Conservation (phyloP, 1,140 invertebrate genomes). For the Trichonephila inaurata region DNA sequence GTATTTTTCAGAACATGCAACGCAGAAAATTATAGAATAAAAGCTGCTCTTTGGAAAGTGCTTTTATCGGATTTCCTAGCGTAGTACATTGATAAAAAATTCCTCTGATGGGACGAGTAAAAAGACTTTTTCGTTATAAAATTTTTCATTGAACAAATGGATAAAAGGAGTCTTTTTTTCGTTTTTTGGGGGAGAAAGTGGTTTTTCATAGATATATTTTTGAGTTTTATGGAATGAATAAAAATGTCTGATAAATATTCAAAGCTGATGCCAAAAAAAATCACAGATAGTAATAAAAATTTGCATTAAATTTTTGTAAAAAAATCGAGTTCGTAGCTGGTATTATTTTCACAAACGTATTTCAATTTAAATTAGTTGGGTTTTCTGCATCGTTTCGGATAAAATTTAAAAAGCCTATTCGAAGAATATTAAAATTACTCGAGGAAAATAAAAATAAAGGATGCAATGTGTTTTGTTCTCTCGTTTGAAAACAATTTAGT, state of each 20-base stretch:
- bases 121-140: slow-evolving; percentile 4
- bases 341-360: neutral
- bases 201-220: neutral
- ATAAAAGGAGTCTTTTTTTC: neutral
- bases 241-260: neutral
- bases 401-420: too few relatives aligned
- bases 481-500: too few relatives aligned
- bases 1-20: slow-evolving; percentile 30
- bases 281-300: neutral
- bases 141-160: slow-evolving; percentile 17
- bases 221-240: neutral
- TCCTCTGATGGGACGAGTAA: slow-evolving; percentile 17
- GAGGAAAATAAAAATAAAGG: too few relatives aligned
- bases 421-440: too few relatives aligned
- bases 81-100: slow-evolving; percentile 3
- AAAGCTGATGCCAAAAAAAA: neutral
- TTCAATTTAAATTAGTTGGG: neutral
- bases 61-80: slow-evolving; percentile 57
- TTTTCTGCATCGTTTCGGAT: too few relatives aligned
- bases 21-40: slow-evolving; percentile 37
- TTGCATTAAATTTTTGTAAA: too few relatives aligned
- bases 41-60: slow-evolving; percentile 30
- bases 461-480: too few relatives aligned
- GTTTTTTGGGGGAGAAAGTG: neutral
- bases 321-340: neutral